Conservation (phyloP, 2,797 vertebrate species). For the Microchirus variegatus region DNA sequence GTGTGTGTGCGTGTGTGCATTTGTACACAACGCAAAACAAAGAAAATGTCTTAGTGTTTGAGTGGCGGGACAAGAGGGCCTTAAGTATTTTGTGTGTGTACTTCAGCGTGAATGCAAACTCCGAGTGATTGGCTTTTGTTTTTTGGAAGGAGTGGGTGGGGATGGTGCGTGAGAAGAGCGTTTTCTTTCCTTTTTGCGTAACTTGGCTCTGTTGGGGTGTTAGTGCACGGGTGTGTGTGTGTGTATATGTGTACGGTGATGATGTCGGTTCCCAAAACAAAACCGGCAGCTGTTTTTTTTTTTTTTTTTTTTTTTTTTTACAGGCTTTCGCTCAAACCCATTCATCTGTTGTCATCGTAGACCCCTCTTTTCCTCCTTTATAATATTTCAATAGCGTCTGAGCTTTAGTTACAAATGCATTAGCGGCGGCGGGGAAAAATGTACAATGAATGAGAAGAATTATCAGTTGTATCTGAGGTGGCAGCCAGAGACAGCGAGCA, state of each 20-base stretch:
- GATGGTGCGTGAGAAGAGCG: conserved; percentile 56
- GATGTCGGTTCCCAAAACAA: conserved; percentile 65
- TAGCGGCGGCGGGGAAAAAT: no score
- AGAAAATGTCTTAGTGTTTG: conserved; percentile 53
- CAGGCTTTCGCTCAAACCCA: conserved; percentile 43
- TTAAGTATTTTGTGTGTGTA: conserved; percentile 37
- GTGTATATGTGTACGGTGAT: conserved; percentile 26
- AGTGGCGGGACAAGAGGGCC: conserved; percentile 52
- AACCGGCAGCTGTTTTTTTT: conserved; percentile 59
- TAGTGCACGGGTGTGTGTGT: conserved; percentile 15
- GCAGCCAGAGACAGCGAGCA: no score
- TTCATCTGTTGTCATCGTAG: conserved; percentile 46
- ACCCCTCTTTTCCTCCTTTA: conserved; percentile 5
- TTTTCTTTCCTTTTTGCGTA: conserved; percentile 54
- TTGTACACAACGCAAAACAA: conserved; percentile 55
- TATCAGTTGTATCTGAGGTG: no score
- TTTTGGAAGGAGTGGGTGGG: conserved; percentile 61
- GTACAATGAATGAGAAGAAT: no score
- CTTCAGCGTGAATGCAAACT: conserved; percentile 45
- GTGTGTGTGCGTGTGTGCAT: conserved; percentile 35
- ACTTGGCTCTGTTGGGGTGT: conserved; percentile 33
- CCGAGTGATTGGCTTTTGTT: conserved; percentile 62
- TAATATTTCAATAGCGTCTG: neutral
- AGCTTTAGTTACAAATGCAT: neutral
- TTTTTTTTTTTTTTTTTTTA: conserved; percentile 56